Evolutionary conservation across 2,113 vertebrate species (phyloP).

Genomic region (Gambusia holbrooki): DNA sequence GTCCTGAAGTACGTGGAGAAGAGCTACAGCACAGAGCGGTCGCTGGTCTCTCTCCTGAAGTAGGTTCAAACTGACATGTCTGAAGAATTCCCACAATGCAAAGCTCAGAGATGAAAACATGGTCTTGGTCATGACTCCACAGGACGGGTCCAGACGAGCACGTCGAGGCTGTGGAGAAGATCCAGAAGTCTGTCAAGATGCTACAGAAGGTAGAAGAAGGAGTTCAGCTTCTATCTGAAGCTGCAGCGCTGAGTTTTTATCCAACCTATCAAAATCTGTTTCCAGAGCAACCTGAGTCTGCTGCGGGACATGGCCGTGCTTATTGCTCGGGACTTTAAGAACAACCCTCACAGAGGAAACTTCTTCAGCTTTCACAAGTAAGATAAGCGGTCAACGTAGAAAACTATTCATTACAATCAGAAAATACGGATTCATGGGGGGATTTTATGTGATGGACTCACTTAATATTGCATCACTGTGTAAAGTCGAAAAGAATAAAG

Average conservation of each 20-base stretch:
- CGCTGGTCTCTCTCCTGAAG: slow-evolving; percentile 91
- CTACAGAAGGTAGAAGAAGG: slow-evolving; percentile 91
- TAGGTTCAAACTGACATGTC: slow-evolving; percentile 60
- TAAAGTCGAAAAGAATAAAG: too few species aligned
- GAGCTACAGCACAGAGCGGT: slow-evolving; percentile 85
- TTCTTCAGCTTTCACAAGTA: slow-evolving; percentile 92
- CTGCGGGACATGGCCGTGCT: slow-evolving; percentile 91
- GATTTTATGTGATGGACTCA: too few species aligned
- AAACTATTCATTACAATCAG: too few species aligned
- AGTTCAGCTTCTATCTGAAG: background rate
- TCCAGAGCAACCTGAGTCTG: slow-evolving; percentile 89
- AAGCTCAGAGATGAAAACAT: background rate
- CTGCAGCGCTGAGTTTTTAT: too few species aligned
- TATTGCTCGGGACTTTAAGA: slow-evolving; percentile 86
- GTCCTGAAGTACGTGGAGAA: slow-evolving; percentile 88
- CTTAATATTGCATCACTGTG: too few species aligned
- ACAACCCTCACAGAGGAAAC: slow-evolving; percentile 71
- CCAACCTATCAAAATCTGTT: background rate
- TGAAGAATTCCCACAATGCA: background rate
- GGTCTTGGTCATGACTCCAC: slow-evolving; percentile 10
- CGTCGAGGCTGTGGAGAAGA: slow-evolving; percentile 87
- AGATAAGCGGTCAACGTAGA: slow-evolving; percentile 1
- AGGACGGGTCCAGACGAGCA: slow-evolving; percentile 90
- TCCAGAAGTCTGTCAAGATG: slow-evolving; percentile 88
- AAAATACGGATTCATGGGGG: too few species aligned